Conservation (phyloP, 2,888 invertebrate genomes). For the Chirona hameri region DNA sequence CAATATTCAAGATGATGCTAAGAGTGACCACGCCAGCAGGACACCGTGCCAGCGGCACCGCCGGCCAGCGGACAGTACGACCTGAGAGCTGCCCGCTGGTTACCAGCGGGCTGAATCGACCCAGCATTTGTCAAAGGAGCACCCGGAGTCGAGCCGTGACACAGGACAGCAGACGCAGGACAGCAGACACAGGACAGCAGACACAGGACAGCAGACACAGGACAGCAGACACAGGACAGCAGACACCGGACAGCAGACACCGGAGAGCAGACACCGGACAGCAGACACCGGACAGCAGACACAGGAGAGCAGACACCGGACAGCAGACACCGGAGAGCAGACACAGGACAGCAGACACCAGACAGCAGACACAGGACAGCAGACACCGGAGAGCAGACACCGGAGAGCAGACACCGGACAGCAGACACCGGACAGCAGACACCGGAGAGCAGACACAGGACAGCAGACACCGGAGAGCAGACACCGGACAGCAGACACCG, state of each 20-base stretch:
- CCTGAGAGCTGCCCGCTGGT: too few relatives aligned
- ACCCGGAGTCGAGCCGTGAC: too few relatives aligned
- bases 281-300: too few relatives aligned
- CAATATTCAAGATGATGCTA: too few relatives aligned
- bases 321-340: background rate
- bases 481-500: background rate
- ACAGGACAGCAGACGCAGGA: background rate
- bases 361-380: background rate
- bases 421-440: conserved; percentile 31
- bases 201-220: background rate
- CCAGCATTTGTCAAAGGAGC: too few relatives aligned
- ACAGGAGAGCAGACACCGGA: conserved; percentile 30
- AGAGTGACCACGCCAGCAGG: too few relatives aligned
- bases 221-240: conserved; percentile 31
- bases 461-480: conserved; percentile 31
- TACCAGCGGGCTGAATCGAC: too few relatives aligned
- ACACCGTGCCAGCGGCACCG: too few relatives aligned
- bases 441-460: background rate
- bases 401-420: background rate
- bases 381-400: conserved; percentile 32
- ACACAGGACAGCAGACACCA: conserved; percentile 28
- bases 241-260: background rate
- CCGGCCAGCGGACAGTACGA: too few relatives aligned
- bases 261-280: background rate
- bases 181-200: conserved; percentile 30